These are phyloP conservation scores for Morus bassanus DNA, from an alignment of 2,797 vertebrate genomes.

Conservation along the genomic window DNA sequence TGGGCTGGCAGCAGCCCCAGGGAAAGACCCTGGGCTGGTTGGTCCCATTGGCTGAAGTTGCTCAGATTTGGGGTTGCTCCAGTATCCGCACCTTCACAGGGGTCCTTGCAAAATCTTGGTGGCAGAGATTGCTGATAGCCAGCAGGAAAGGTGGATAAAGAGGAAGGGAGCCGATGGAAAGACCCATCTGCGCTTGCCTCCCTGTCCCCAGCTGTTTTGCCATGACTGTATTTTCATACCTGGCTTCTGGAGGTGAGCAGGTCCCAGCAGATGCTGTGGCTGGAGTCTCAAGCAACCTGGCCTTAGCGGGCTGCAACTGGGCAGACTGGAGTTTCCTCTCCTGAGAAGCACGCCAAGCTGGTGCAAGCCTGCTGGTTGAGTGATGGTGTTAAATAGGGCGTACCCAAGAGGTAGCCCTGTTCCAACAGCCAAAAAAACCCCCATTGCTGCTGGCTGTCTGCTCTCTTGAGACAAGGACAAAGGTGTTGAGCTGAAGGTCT, in stretches of 20 bases:
- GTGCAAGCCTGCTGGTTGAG: background rate
- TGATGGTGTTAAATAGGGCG: background rate
- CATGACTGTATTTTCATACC: background rate
- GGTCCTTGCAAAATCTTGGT: background rate
- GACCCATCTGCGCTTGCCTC: background rate
- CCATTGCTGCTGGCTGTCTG: rapidly evolving
- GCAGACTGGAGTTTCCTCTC: background rate
- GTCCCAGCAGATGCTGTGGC: background rate
- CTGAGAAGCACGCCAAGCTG: rapidly evolving
- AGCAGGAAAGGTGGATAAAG: background rate
- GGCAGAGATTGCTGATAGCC: background rate
- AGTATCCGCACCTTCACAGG: rapidly evolving
- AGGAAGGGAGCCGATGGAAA: background rate
- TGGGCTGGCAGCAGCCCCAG: background rate
- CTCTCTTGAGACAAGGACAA: background rate
- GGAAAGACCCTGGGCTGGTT: background rate
- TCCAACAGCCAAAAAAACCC: background rate
- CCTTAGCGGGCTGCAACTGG: background rate
- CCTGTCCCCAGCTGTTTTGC: background rate
- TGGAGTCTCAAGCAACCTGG: background rate
- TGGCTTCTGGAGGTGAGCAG: background rate
- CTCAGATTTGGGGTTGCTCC: background rate
- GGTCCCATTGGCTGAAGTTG: background rate
- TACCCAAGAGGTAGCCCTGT: background rate
- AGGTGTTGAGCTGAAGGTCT: background rate